Conservation (phyloP, 1,140 invertebrate genomes). For the Pristionchus pacificus region DNA sequence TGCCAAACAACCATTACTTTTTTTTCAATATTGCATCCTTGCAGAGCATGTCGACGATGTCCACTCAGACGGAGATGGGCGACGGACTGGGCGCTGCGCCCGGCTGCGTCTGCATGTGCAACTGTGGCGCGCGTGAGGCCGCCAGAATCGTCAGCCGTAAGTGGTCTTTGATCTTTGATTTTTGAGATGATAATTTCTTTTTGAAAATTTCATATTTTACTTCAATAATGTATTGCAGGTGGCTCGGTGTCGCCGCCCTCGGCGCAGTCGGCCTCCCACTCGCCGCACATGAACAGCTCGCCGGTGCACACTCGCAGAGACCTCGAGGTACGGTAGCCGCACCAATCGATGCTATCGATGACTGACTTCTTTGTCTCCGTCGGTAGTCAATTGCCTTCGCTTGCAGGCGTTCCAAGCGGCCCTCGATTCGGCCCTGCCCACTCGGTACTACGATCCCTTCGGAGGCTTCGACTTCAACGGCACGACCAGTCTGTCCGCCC, state of each 20-base stretch:
- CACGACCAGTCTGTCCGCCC: neutral
- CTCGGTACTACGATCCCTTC: neutral
- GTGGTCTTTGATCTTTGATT: neutral
- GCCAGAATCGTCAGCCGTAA: neutral
- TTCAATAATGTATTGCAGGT: neutral
- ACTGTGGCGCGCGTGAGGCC: neutral
- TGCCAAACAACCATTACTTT: neutral
- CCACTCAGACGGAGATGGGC: neutral
- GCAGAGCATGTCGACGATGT: neutral
- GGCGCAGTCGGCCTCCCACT: neutral
- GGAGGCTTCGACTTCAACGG: neutral
- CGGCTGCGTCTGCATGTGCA: neutral
- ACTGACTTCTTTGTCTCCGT: neutral
- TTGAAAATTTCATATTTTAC: neutral
- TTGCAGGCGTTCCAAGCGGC: neutral
- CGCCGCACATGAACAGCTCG: neutral
- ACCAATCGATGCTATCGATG: neutral
- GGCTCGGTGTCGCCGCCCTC: neutral
- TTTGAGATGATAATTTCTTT: neutral
- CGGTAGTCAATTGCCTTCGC: neutral
- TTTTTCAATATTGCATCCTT: neutral
- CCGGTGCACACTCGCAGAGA: neutral
- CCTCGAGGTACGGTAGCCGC: neutral
- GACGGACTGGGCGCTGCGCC: neutral
- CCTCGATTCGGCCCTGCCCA: neutral